Conservation (phyloP, 2,888 invertebrate genomes). For the Pheosia tremula region DNA sequence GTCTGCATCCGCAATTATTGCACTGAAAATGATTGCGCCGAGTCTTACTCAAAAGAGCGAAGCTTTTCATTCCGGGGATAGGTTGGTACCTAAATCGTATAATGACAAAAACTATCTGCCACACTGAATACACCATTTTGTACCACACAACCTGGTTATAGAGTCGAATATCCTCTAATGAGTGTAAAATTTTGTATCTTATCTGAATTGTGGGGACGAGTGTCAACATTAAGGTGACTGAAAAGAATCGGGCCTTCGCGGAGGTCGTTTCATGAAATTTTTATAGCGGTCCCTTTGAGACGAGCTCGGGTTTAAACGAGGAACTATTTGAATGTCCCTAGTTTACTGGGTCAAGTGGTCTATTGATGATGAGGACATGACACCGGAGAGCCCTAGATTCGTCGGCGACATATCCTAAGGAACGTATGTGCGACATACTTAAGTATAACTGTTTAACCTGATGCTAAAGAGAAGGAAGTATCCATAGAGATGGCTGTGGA, state of each 20-base stretch:
- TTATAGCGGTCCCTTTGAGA: conserved; percentile 67
- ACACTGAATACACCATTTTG: conserved; percentile 22
- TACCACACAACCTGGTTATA: conserved; percentile 35
- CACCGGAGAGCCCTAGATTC: conserved; percentile 51
- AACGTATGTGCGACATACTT: conserved; percentile 15
- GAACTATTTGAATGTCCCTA: conserved; percentile 66
- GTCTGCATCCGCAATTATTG: conserved; percentile 57
- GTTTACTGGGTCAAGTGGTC: conserved; percentile 71
- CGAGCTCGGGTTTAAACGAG: conserved; percentile 58
- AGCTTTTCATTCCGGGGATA: conserved; percentile 43
- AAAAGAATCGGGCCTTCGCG: conserved; percentile 52
- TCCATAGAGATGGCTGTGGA: too few relatives aligned
- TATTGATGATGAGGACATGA: conserved; percentile 63
- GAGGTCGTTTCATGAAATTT: conserved; percentile 65
- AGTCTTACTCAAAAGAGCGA: conserved; percentile 52
- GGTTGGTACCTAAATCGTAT: conserved; percentile 22
- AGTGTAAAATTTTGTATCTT: conserved; percentile 34
- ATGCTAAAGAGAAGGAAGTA: too few relatives aligned
- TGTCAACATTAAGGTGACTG: conserved; percentile 56
- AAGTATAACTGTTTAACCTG: too few relatives aligned
- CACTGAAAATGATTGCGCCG: conserved; percentile 56
- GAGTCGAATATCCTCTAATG: conserved; percentile 41
- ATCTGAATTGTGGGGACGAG: conserved; percentile 38
- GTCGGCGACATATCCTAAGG: conserved; percentile 46
- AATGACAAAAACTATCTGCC: conserved; percentile 34